phyloP scores from a whole-genome alignment of 2,888 invertebrate species.

The Standfussiana lucernea region DNA sequence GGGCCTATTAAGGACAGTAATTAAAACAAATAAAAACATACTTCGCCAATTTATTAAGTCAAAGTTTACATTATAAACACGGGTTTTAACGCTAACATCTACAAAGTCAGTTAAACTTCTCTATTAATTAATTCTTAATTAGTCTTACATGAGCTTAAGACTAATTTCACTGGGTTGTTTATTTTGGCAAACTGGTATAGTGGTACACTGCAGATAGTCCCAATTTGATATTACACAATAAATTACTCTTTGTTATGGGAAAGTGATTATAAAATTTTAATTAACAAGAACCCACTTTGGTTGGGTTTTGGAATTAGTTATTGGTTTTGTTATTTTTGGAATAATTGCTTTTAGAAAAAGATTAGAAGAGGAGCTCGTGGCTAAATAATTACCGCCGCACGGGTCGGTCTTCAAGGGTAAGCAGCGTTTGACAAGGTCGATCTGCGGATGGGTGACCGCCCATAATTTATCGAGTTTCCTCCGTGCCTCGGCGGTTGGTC shows the following conservation, averaged over 20 bases:
- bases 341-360: neutral
- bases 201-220: conserved; percentile 25
- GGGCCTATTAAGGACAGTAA: neutral
- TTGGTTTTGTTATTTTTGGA: conserved; percentile 1
- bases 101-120: conserved; percentile 66
- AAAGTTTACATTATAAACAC: conserved; percentile 69
- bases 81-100: conserved; percentile 61
- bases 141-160: conserved; percentile 60
- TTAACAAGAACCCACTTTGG: conserved; percentile 11
- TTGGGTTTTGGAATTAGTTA: conserved; percentile 5
- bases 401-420: neutral
- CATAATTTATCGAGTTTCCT: neutral
- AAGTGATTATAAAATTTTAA: conserved; percentile 22
- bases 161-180: conserved; percentile 62
- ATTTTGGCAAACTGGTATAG: conserved; percentile 57
- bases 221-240: conserved; percentile 58
- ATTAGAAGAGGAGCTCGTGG: neutral
- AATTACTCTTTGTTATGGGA: conserved; percentile 51
- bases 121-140: too few species aligned
- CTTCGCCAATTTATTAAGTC: conserved; percentile 67
- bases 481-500: neutral
- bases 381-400: neutral
- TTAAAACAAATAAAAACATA: conserved; percentile 62
- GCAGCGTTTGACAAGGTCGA: neutral
- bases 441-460: neutral